Base-by-base conservation (phyloP, 1,140 invertebrate genomes). In the Callitettix versicolor region DNA sequence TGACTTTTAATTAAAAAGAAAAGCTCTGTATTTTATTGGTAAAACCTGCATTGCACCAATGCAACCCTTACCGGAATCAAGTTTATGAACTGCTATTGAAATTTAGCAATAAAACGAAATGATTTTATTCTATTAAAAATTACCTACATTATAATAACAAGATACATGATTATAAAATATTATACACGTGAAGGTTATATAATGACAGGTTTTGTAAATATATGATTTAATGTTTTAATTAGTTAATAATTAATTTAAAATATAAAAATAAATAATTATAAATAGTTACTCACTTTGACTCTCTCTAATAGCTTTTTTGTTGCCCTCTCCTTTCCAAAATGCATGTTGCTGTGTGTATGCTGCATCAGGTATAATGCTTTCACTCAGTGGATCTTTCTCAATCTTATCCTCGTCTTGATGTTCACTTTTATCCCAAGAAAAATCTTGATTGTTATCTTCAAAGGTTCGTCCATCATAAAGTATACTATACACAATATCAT, bases 301-400 rank as follows among this genome's bases (percentile, higher is more conserved):
- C 49, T 64, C 59, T 50, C 71, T 63, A 18, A 73, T 69, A 20
- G 50, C 65, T 9, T 63, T 55, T 22, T 49, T 55, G 51, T 67
- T 68, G 14, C 67, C 73, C 48, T 76, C 69, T 22, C 69, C 70
- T 48, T 73, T 76, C 76, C 76, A 78, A 50, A 77, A 77, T 1
- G 69, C 66, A 36, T 71, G 69, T 53, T 64, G 64, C 26, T 33
- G 36, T 1, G 24, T 20, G 21, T 59, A 55, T 55, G 59, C 59
- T 53, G 58, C 57, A 40, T 59, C 58, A 1, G 60, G 41, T n/a
- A 42, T 36, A 21, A 55, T 12, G n/a, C 24, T 26, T 12, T 51
- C 48, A 20, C 20, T 38, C 14, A 51, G 34, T 38, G 48, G 48
- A 15, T 26, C 48, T 17, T 51, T 51, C n/a, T 51, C 48, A 11